Conservation (phyloP, 2,888 invertebrate species). For the Tetranychus piercei region DNA sequence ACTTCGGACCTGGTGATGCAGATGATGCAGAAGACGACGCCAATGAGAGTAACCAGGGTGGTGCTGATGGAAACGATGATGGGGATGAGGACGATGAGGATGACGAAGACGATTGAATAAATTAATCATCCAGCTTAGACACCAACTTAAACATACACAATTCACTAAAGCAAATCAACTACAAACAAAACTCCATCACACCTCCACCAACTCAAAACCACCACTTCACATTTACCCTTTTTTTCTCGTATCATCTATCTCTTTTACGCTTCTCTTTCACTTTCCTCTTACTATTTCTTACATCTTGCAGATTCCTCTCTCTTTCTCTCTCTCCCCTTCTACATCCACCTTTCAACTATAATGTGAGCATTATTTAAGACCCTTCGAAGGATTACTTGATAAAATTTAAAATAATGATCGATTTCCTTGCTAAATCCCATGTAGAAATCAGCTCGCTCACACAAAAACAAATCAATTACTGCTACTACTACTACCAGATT, state of each 20-base stretch:
- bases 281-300: not conserved
- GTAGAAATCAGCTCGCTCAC: not conserved
- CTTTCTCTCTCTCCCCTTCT: not conserved
- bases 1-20: not conserved
- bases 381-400: not conserved
- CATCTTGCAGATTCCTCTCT: not conserved
- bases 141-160: not conserved
- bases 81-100: not conserved
- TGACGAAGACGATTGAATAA: not conserved
- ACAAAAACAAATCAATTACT: not conserved
- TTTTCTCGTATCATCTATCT: not conserved
- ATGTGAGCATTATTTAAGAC: not conserved
- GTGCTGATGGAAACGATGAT: not conserved
- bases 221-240: not conserved
- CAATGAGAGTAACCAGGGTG: not conserved
- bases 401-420: not conserved
- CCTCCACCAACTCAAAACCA: not conserved
- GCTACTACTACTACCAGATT: not conserved
- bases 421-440: not conserved
- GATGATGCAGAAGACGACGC: not conserved
- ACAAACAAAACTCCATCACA: not conserved
- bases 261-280: not conserved
- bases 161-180: not conserved
- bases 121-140: not conserved
- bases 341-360: not conserved